These are phyloP conservation scores for Pseudanteris insignis DNA, from an alignment of 2,888 invertebrate species.

Conservation along the genomic window DNA sequence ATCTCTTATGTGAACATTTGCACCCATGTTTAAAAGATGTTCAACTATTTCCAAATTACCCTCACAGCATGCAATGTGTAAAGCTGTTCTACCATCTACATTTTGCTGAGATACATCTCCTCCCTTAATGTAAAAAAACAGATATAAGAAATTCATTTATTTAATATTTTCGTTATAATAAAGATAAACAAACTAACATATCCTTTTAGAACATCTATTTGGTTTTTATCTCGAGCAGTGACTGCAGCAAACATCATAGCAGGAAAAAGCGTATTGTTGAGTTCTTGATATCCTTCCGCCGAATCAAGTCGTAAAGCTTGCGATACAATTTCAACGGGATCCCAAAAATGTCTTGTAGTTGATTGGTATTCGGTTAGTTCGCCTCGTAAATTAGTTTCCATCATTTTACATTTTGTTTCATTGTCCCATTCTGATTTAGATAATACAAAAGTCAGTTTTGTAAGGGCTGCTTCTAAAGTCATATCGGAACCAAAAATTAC, in stretches of 20 bases:
- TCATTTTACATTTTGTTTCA: constrained; percentile 77
- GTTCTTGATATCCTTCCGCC: constrained; percentile 69
- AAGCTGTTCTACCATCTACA: constrained; percentile 79
- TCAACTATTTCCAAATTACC: constrained; percentile 77
- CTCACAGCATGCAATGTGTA: constrained; percentile 82
- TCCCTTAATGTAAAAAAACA: constrained; percentile 68
- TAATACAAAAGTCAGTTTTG: constrained; percentile 89
- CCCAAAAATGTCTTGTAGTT: constrained; percentile 64
- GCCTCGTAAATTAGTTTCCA: constrained; percentile 81
- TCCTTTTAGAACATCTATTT: constrained; percentile 67
- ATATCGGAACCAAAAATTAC: constrained; percentile 85
- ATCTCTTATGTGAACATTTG: constrained; percentile 83
- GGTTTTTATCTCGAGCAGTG: constrained; percentile 68
- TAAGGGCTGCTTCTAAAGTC: constrained; percentile 94
- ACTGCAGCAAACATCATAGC: constrained; percentile 76
- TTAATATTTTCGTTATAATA: background rate
- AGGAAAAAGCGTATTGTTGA: constrained; percentile 74
- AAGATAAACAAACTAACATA: constrained; percentile 63
- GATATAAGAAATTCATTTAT: background rate
- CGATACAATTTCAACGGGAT: constrained; percentile 72
- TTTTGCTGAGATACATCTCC: constrained; percentile 79
- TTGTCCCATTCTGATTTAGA: constrained; percentile 77
- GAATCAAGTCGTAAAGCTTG: constrained; percentile 70
- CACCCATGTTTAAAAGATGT: constrained; percentile 80
- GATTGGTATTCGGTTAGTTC: constrained; percentile 74